phyloP scores from a whole-genome alignment of 2,888 invertebrate species.

The Copidosoma aretas region DNA sequence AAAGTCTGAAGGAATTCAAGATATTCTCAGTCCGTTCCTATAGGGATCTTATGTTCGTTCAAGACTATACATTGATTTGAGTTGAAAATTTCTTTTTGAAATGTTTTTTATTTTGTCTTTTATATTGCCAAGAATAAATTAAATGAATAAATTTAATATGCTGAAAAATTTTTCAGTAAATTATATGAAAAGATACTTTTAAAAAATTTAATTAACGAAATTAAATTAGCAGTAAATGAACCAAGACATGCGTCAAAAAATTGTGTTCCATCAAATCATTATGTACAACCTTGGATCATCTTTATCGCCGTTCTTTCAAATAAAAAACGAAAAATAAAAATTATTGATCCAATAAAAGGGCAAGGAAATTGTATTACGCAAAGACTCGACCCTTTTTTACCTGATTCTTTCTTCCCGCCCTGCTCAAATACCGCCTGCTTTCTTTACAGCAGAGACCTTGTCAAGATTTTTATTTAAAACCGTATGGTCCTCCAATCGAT shows the following conservation, averaged over 20 bases:
- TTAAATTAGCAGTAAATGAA: too few species aligned
- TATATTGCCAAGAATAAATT: background rate
- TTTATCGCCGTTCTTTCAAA: background rate
- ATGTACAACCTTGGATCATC: background rate
- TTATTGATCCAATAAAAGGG: constrained; percentile 3
- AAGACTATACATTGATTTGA: constrained; percentile 7
- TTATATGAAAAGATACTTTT: too few species aligned
- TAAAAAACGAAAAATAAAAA: constrained; percentile 11
- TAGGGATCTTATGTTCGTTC: constrained; percentile 14
- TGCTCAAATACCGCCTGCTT: constrained; percentile 9
- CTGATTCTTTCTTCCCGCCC: constrained; percentile 12
- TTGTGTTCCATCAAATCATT: constrained; percentile 5
- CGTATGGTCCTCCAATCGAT: constrained; percentile 20
- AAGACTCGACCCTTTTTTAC: constrained; percentile 25
- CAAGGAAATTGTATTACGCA: constrained; percentile 25
- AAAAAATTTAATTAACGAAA: too few species aligned
- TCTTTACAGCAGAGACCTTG: constrained; percentile 21
- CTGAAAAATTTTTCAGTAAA: too few species aligned
- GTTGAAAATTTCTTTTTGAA: background rate
- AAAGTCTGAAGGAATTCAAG: constrained; percentile 11
- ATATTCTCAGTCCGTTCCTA: constrained; percentile 37
- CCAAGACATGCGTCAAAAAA: too few species aligned
- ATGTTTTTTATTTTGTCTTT: background rate
- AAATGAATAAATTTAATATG: too few species aligned
- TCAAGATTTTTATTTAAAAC: constrained; percentile 13